Evolutionary conservation across 2,797 vertebrate species (phyloP).

Genomic region (Cryptoprocta ferox): DNA sequence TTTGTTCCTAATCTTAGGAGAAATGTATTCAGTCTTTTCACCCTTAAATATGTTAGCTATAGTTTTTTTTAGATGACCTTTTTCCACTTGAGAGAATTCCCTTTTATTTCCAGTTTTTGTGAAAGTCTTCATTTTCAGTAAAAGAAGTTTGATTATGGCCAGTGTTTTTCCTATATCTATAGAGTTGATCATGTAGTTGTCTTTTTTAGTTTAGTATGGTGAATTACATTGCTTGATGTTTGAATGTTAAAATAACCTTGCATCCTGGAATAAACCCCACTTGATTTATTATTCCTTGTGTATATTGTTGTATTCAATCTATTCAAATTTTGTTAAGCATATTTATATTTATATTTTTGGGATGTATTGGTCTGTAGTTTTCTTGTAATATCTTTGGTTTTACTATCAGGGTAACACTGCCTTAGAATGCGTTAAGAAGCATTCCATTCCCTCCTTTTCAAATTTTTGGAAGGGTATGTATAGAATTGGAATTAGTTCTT

Average conservation of each 20-base stretch:
- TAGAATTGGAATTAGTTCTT: neutral
- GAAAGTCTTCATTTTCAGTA: neutral
- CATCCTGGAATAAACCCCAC: neutral
- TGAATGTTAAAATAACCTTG: constrained; percentile 2
- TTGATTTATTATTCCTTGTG: neutral
- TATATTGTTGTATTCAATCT: neutral
- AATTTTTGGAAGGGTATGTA: neutral
- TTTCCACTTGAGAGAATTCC: neutral
- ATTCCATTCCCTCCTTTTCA: neutral
- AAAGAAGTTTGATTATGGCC: neutral
- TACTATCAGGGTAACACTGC: neutral
- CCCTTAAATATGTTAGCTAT: neutral
- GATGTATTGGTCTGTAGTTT: neutral
- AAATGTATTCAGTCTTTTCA: neutral
- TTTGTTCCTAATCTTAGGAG: neutral
- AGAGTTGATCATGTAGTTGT: neutral
- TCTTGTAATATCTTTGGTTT: neutral
- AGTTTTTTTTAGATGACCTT: neutral
- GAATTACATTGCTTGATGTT: neutral
- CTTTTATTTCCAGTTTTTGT: neutral
- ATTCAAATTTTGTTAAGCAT: neutral
- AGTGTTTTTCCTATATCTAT: neutral
- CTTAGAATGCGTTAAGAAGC: neutral
- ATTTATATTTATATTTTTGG: neutral
- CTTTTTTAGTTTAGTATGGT: neutral